These are phyloP conservation scores for Sylvilagus floridanus DNA, from an alignment of 2,797 vertebrate species.

Conservation along the genomic window DNA sequence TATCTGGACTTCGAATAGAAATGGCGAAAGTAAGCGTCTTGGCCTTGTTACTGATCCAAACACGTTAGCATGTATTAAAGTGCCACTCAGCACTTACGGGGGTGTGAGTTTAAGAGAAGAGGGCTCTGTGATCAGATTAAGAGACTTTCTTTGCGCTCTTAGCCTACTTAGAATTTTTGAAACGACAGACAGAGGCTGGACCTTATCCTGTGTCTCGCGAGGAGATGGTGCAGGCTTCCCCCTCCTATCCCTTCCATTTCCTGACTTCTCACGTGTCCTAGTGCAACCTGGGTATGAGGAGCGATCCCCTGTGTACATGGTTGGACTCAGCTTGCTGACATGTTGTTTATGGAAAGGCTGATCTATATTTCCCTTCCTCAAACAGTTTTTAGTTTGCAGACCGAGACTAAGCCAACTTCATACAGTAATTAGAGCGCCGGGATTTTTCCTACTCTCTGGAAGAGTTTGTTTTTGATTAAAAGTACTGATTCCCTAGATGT, in stretches of 20 bases:
- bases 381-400: background rate
- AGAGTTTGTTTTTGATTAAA: slow-evolving; percentile 5
- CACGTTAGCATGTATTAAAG: background rate
- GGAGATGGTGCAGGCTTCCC: background rate
- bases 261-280: background rate
- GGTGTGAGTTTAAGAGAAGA: background rate
- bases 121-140: background rate
- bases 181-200: background rate
- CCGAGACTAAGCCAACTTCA: background rate
- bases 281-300: background rate
- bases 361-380: background rate
- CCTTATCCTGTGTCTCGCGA: background rate
- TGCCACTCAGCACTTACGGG: no score
- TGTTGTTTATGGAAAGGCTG: background rate
- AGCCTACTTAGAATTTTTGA: background rate
- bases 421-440: background rate
- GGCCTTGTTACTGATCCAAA: background rate
- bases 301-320: background rate
- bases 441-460: background rate
- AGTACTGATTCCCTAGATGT: background rate
- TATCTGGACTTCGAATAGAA: background rate
- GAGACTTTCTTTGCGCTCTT: background rate
- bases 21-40: background rate
- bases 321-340: background rate
- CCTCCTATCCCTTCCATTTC: background rate